phyloP scores from a whole-genome alignment of 92 coral and sea anemone species.

The Chrysogorgia sp. region DNA sequence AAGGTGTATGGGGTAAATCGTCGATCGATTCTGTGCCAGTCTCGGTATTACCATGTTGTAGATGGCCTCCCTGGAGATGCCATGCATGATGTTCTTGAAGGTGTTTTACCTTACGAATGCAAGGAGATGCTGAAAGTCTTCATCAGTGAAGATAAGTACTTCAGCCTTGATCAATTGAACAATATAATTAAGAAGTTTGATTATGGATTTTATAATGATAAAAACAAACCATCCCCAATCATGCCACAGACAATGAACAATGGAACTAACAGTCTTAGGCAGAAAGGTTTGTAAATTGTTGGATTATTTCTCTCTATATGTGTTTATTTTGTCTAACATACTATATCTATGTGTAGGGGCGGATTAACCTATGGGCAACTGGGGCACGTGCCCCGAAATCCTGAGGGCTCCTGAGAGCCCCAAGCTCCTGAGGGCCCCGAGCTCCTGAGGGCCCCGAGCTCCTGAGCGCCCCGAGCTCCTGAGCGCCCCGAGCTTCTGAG shows the following conservation, averaged over 20 bases:
- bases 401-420: no score
- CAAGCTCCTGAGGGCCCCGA: no score
- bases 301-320: no score
- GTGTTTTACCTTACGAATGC: conserved; percentile 1
- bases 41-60: conserved; percentile 16
- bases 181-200: not conserved
- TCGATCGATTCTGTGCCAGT: not conserved
- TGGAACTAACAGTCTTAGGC: conserved; percentile 27
- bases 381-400: no score
- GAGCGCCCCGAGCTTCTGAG: no score
- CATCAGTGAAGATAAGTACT: no score
- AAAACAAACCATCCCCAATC: no score
- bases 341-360: no score
- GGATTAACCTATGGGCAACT: no score
- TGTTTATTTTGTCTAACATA: no score
- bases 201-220: not conserved
- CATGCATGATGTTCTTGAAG: conserved; percentile 6
- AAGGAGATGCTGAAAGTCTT: conserved; percentile 10
- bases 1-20: conserved; percentile 29
- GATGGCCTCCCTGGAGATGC: conserved; percentile 14
- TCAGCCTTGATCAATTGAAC: not conserved
- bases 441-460: no score
- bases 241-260: not conserved
- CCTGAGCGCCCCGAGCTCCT: no score
- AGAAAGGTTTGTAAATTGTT: conserved; percentile 38